These are phyloP conservation scores for Dendroctonus ponderosae DNA, from an alignment of 1,140 invertebrate species.

Conservation along the genomic window DNA sequence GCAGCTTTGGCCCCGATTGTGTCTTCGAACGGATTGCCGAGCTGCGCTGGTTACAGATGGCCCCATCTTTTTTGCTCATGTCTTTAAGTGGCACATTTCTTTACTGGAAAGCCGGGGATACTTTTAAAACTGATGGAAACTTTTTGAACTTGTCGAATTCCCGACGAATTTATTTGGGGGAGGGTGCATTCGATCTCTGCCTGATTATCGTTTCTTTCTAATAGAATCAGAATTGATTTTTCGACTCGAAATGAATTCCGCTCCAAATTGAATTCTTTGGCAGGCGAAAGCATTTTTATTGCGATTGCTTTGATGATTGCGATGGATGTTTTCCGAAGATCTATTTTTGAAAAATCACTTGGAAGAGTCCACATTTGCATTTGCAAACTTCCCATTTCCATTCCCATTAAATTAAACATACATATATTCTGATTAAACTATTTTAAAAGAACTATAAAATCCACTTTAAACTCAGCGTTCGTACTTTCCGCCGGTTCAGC, in stretches of 20 bases:
- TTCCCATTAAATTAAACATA: no score
- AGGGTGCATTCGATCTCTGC: slow-evolving; percentile 1
- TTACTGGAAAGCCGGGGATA: slow-evolving; percentile 16
- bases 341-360: no score
- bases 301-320: no score
- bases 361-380: no score
- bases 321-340: no score
- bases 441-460: slow-evolving; percentile 10
- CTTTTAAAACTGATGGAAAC: slow-evolving; percentile 21
- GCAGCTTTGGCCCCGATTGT: slow-evolving; percentile 22
- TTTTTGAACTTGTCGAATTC: slow-evolving; percentile 17
- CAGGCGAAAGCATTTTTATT: no score
- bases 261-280: no score
- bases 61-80: slow-evolving; percentile 29
- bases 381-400: no score
- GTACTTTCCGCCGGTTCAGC: slow-evolving; percentile 9
- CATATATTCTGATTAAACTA: slow-evolving; percentile 6
- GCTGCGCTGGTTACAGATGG: slow-evolving; percentile 33
- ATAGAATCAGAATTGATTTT: slow-evolving; percentile 4
- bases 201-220: not conserved
- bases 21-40: slow-evolving; percentile 21
- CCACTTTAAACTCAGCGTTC: slow-evolving; percentile 7
- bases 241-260: not conserved
- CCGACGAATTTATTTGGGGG: slow-evolving; percentile 8
- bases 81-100: slow-evolving; percentile 20